Conservation (phyloP, 2,113 vertebrate species). For the western clawed frog (Xenopus tropicalis) region DNA sequence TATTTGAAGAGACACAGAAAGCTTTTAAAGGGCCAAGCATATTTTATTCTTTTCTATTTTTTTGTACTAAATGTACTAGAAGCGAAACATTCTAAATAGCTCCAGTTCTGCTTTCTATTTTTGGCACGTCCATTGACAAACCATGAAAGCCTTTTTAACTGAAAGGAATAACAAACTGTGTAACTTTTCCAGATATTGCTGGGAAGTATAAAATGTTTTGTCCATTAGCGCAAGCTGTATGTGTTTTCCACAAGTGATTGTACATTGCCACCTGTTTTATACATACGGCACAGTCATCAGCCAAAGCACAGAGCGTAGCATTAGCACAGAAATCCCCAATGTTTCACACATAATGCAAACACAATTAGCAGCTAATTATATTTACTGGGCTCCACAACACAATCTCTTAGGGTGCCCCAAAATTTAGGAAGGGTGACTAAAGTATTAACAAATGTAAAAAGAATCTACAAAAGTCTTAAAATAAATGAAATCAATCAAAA, state of each 20-base stretch:
- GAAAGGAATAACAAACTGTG: constrained; percentile 14
- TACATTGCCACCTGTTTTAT: too few relatives aligned
- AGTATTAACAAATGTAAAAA: too few relatives aligned
- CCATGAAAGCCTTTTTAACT: constrained; percentile 13
- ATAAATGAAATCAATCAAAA: too few relatives aligned
- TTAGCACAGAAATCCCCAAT: too few relatives aligned
- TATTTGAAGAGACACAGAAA: constrained; percentile 84
- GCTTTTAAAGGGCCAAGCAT: constrained; percentile 59
- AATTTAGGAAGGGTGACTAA: too few relatives aligned
- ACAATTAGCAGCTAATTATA: too few relatives aligned
- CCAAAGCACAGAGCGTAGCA: too few relatives aligned
- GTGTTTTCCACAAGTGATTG: not conserved
- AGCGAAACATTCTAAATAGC: constrained; percentile 37
- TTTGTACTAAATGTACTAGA: constrained; percentile 28
- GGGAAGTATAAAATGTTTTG: not conserved
- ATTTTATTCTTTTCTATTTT: constrained; percentile 35
- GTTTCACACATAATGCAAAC: too few relatives aligned
- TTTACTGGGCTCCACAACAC: too few relatives aligned
- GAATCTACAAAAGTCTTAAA: too few relatives aligned
- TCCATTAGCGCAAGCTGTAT: not conserved
- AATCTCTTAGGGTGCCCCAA: too few relatives aligned
- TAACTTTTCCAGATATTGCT: constrained; percentile 28
- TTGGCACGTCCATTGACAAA: constrained; percentile 24
- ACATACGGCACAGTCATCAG: too few relatives aligned
- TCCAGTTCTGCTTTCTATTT: constrained; percentile 33